phyloP scores from a whole-genome alignment of 2,888 invertebrate species.

The Acleris literana region DNA sequence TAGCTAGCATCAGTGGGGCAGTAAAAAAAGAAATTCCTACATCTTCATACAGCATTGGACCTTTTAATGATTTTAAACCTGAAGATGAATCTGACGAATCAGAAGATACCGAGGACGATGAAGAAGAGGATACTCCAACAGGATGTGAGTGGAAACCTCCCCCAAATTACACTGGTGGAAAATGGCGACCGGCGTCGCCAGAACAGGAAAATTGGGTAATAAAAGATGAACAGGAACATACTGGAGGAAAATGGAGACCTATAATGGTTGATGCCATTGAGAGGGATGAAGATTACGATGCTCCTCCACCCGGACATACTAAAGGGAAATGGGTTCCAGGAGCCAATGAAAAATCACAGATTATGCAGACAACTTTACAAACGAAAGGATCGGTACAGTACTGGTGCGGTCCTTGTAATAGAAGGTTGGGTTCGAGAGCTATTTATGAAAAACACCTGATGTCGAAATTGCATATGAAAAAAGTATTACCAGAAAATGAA shows the following conservation, averaged over 20 bases:
- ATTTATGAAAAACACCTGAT: conserved; percentile 91
- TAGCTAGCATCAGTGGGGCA: conserved; percentile 84
- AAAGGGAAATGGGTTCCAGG: conserved; percentile 93
- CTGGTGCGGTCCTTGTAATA: conserved; percentile 92
- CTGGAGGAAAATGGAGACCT: conserved; percentile 87
- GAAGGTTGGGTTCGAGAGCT: conserved; percentile 87
- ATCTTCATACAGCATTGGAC: conserved; percentile 65
- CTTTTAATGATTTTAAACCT: conserved; percentile 69
- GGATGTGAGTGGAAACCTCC: conserved; percentile 91
- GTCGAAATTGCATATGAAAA: conserved; percentile 88
- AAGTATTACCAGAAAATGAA: conserved; percentile 87
- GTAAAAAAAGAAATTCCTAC: conserved; percentile 79
- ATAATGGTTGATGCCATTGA: conserved; percentile 63
- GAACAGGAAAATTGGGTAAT: conserved; percentile 84
- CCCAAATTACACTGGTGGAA: conserved; percentile 75
- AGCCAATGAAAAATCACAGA: conserved; percentile 79
- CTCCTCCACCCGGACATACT: conserved; percentile 88
- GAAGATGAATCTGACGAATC: conserved; percentile 81
- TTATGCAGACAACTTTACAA: conserved; percentile 79
- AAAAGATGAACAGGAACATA: conserved; percentile 76
- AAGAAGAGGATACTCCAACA: conserved; percentile 78
- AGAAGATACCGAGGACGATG: conserved; percentile 84
- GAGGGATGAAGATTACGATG: conserved; percentile 78
- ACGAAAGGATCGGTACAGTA: conserved; percentile 84
- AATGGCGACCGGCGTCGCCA: conserved; percentile 76